Conservation (phyloP, 2,888 invertebrate genomes). For the Chydorus sphaericus region DNA sequence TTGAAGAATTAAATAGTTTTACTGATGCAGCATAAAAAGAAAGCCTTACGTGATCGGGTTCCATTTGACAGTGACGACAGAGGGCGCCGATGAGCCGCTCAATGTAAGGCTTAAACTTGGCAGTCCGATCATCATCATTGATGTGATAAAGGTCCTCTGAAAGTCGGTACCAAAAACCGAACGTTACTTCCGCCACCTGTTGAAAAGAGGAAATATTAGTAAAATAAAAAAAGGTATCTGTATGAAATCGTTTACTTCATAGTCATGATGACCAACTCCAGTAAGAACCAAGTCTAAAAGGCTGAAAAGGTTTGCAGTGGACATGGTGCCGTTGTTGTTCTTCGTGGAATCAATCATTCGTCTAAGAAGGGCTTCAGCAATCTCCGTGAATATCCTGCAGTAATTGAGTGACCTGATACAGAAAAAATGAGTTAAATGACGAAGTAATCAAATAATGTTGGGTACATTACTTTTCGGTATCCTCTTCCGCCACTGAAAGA, state of each 20-base stretch:
- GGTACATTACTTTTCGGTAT: conserved; percentile 58
- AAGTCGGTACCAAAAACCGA: conserved; percentile 80
- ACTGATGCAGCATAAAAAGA: not conserved
- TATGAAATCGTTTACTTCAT: conserved; percentile 55
- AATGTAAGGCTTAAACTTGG: conserved; percentile 74
- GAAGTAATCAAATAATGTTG: conserved; percentile 18
- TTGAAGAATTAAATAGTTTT: no score
- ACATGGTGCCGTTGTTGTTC: conserved; percentile 29
- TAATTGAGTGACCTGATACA: conserved; percentile 61
- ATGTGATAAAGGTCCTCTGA: conserved; percentile 86
- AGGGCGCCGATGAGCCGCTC: conserved; percentile 78
- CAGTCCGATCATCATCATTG: conserved; percentile 63
- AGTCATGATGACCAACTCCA: conserved; percentile 93
- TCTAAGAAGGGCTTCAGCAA: conserved; percentile 78
- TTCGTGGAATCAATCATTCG: conserved; percentile 50
- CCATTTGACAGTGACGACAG: conserved; percentile 88
- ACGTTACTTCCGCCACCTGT: conserved; percentile 70
- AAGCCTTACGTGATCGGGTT: conserved; percentile 77
- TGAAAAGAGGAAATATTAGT: conserved; percentile 16
- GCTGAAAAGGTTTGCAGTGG: conserved; percentile 58
- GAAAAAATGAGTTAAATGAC: not conserved
- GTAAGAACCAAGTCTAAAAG: conserved; percentile 75
- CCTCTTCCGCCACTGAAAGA: conserved; percentile 79
- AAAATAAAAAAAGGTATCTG: not conserved
- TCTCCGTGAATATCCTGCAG: conserved; percentile 84